Conservation (phyloP, 2,888 invertebrate species). For the Craniophora ligustri region DNA sequence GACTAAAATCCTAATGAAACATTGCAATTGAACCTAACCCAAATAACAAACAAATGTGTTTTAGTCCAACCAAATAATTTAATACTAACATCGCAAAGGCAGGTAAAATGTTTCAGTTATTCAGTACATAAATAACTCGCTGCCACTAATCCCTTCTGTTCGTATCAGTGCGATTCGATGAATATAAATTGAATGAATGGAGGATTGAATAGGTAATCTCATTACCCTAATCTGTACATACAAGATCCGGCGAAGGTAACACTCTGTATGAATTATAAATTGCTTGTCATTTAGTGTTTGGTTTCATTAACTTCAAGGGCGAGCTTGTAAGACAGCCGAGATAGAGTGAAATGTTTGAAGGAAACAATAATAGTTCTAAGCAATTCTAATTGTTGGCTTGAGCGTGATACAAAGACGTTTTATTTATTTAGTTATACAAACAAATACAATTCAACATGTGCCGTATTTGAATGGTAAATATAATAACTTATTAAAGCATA, state of each 20-base stretch:
- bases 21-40: neutral
- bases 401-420: neutral
- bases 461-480: too few relatives aligned
- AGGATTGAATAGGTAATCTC: conserved; percentile 60
- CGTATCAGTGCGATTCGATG: conserved; percentile 58
- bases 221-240: conserved; percentile 61
- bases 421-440: too few relatives aligned
- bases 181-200: conserved; percentile 65
- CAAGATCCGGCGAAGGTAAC: conserved; percentile 26
- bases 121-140: conserved; percentile 49
- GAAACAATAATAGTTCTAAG: neutral
- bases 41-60: neutral
- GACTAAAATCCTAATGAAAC: conserved; percentile 2
- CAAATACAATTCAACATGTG: too few relatives aligned
- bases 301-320: conserved; percentile 5
- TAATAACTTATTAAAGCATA: too few relatives aligned
- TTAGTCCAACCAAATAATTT: neutral
- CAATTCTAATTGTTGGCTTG: neutral
- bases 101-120: conserved; percentile 13
- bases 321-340: neutral
- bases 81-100: conserved; percentile 18
- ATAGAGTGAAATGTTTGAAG: neutral
- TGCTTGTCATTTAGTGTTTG: conserved; percentile 27
- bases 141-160: conserved; percentile 55
- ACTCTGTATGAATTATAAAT: conserved; percentile 38